Conservation (phyloP, 1,140 invertebrate species). For the Trinorchestia longiramus region DNA sequence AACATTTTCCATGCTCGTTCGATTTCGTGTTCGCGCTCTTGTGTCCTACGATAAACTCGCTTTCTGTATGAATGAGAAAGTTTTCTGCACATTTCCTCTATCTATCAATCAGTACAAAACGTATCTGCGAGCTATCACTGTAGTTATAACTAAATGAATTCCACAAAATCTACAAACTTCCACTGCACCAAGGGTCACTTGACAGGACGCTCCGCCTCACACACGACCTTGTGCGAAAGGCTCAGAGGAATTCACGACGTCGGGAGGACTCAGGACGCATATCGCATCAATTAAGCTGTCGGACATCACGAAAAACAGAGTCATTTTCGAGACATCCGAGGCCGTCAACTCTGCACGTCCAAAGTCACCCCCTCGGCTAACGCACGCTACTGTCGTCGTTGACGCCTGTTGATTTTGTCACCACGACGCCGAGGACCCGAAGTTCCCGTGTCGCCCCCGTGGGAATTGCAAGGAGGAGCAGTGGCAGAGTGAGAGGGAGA, state of each 20-base stretch:
- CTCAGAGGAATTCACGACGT: too few species aligned
- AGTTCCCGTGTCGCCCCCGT: background rate
- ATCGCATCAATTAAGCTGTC: background rate
- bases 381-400: background rate
- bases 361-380: background rate
- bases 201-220: background rate
- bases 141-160: background rate
- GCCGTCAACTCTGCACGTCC: background rate
- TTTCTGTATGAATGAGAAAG: background rate
- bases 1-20: background rate
- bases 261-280: background rate
- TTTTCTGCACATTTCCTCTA: background rate
- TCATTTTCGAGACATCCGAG: background rate
- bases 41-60: background rate
- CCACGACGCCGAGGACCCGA: background rate
- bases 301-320: background rate
- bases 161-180: background rate
- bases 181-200: background rate
- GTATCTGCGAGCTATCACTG: background rate
- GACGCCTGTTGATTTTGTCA: background rate
- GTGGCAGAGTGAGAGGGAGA: conserved; percentile 33
- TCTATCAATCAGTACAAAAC: background rate
- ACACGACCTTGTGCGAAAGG: background rate
- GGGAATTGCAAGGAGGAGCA: background rate
- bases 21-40: background rate